These are phyloP conservation scores for Arctia plantaginis DNA, from an alignment of 2,888 invertebrate species.

Conservation along the genomic window DNA sequence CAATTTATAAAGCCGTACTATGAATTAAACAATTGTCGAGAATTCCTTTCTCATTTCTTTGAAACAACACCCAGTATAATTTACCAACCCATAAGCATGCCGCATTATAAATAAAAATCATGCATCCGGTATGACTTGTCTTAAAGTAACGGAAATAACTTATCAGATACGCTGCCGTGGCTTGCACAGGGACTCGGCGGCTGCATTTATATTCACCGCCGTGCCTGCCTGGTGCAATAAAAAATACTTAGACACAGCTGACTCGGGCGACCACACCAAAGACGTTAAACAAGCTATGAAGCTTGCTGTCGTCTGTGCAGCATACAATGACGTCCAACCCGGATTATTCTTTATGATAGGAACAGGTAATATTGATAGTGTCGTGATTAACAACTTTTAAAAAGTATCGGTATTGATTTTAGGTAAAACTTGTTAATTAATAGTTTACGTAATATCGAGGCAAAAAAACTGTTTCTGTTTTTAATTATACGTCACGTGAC, in stretches of 20 bases:
- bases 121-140: conserved; percentile 59
- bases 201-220: conserved; percentile 59
- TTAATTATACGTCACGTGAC: neutral
- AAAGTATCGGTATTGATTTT: conserved; percentile 45
- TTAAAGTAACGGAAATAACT: conserved; percentile 79
- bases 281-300: conserved; percentile 71
- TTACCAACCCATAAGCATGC: conserved; percentile 33
- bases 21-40: neutral
- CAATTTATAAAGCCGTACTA: neutral
- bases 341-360: conserved; percentile 80
- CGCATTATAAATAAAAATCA: conserved; percentile 49
- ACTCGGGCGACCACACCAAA: conserved; percentile 62
- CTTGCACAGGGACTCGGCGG: conserved; percentile 51
- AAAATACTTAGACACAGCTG: conserved; percentile 62
- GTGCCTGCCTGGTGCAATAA: conserved; percentile 48
- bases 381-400: conserved; percentile 36
- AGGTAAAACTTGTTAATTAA: neutral
- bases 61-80: conserved; percentile 16
- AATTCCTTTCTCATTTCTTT: conserved; percentile 11
- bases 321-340: conserved; percentile 75
- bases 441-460: neutral
- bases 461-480: neutral
- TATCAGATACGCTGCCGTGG: conserved; percentile 72
- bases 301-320: conserved; percentile 71
- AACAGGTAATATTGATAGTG: conserved; percentile 80